Percentiles rank a stretch among this genome's conserved stretches.
These are phyloP conservation scores for Metacarcinus magister DNA, from an alignment of 2,888 invertebrate genomes.

Conservation along the genomic window DNA sequence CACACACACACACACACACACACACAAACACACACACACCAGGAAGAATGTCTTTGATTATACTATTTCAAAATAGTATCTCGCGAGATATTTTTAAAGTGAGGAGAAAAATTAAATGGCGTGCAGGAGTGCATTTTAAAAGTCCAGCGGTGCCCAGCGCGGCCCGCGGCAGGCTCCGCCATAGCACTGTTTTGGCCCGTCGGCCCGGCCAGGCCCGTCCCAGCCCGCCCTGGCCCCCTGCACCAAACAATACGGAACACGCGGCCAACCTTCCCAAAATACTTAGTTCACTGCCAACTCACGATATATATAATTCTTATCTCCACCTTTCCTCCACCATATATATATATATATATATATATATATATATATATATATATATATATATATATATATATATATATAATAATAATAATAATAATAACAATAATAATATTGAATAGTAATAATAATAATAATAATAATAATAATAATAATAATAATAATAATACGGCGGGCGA, in stretches of 20 bases:
- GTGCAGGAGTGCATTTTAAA: conserved; percentile 11
- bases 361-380: conserved; percentile 42
- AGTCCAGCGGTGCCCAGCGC: conserved; percentile 11
- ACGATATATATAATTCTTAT: conserved; percentile 32
- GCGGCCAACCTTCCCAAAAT: conserved; percentile 62
- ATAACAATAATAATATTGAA: too few species aligned
- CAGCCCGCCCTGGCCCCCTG: not conserved
- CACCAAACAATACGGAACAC: conserved; percentile 55
- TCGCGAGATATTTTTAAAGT: not conserved
- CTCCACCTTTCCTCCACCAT: conserved; percentile 19
- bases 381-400: not conserved
- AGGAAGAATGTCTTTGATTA: conserved; percentile 12
- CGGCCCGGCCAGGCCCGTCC: not conserved
- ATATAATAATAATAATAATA: not conserved
- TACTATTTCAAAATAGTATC: conserved; percentile 22
- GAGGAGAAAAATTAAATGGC: conserved; percentile 44
- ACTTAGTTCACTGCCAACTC: conserved; percentile 64
- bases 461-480: too few species aligned
- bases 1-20: conserved; percentile 38
- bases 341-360: conserved; percentile 48
- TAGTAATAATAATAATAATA: too few species aligned
- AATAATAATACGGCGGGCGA: not conserved
- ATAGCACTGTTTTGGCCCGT: not conserved
- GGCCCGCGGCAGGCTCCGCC: not conserved
- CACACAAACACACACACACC: conserved; percentile 31